Conservation (phyloP, 2,113 vertebrate genomes). For the Catharus bicknelli region DNA sequence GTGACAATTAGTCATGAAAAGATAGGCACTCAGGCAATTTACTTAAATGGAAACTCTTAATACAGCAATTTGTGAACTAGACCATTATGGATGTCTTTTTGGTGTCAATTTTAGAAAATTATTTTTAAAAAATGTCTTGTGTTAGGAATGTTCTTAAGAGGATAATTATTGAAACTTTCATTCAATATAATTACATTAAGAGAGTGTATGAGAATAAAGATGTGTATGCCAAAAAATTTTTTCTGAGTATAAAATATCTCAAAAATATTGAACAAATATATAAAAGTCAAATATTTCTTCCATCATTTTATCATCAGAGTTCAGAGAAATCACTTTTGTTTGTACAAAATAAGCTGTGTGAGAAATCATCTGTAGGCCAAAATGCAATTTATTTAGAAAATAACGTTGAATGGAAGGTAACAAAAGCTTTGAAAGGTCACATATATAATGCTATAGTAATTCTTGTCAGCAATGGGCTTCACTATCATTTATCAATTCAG, state of each 20-base stretch:
- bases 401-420: neutral
- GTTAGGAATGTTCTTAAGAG: neutral
- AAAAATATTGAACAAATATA: neutral
- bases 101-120: conserved; percentile 11
- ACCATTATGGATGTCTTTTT: conserved; percentile 16
- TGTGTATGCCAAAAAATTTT: neutral
- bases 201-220: neutral
- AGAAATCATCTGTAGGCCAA: neutral
- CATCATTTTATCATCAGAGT: neutral
- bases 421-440: neutral
- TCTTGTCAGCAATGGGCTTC: neutral
- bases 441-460: neutral
- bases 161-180: conserved; percentile 19
- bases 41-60: conserved; percentile 43
- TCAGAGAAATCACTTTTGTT: neutral
- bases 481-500: neutral
- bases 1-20: conserved; percentile 41
- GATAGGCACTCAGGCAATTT: conserved; percentile 41
- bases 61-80: conserved; percentile 42
- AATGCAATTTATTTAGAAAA: neutral
- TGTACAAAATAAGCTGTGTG: neutral
- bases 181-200: neutral
- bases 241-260: neutral
- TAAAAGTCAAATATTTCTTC: neutral
- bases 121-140: neutral